Conservation (phyloP, 2,888 invertebrate genomes). For the Pilophorus perplexus region DNA sequence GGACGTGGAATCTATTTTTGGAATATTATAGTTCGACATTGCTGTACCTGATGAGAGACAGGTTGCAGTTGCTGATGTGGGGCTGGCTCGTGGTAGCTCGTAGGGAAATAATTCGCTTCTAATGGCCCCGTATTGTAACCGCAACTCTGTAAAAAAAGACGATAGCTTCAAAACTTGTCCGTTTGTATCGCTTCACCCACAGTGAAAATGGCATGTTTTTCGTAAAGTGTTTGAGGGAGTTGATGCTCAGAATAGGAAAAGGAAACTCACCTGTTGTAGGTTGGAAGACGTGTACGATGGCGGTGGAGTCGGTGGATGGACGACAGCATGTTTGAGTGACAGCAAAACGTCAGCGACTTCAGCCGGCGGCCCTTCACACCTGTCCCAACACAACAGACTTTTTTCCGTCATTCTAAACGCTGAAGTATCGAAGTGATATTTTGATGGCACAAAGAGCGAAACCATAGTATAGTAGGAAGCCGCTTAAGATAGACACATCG, state of each 20-base stretch:
- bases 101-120: constrained; percentile 43
- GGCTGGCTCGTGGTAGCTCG: constrained; percentile 38
- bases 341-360: constrained; percentile 86
- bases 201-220: background rate
- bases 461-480: too few species aligned
- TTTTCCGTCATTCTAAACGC: too few species aligned
- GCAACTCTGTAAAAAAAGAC: constrained; percentile 34
- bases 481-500: too few species aligned
- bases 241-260: background rate
- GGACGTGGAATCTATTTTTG: too few species aligned
- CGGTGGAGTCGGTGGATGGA: constrained; percentile 62
- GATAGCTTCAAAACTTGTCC: background rate
- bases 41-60: constrained; percentile 43
- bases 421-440: too few species aligned
- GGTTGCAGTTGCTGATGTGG: constrained; percentile 42
- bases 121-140: constrained; percentile 39
- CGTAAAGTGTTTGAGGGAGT: background rate
- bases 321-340: constrained; percentile 82
- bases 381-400: background rate
- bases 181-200: background rate
- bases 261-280: constrained; percentile 39
- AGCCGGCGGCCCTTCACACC: constrained; percentile 55
- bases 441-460: too few species aligned
- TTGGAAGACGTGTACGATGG: constrained; percentile 50
- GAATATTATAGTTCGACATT: too few species aligned